A percentile compares a stretch with the other conserved stretches of the same genome.
Evolutionary conservation across 2,888 invertebrate genomes (phyloP).

Genomic region (Allolobophora icterica): DNA sequence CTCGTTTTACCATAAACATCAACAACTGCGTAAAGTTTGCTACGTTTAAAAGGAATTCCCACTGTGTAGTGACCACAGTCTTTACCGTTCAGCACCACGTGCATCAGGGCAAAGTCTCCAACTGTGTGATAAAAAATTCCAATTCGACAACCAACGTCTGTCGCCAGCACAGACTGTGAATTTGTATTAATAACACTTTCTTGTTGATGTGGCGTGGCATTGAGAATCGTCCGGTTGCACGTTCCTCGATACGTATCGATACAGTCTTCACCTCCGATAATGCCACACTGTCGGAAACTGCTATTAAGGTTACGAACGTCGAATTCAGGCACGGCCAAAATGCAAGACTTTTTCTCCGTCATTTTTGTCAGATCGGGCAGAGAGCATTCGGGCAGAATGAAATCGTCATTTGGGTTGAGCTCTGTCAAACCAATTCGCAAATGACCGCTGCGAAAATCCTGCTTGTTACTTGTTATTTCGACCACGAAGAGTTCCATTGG

Average conservation of each 20-base stretch:
- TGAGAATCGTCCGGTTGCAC: background rate
- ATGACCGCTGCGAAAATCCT: constrained; percentile 85
- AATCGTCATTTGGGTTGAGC: constrained; percentile 74
- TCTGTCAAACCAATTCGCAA: constrained; percentile 85
- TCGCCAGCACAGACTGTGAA: constrained; percentile 73
- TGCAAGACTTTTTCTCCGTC: constrained; percentile 81
- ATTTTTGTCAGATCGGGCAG: constrained; percentile 86
- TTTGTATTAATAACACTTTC: background rate
- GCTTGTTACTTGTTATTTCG: constrained; percentile 90
- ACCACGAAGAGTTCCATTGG: constrained; percentile 92
- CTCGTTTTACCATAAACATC: constrained; percentile 97
- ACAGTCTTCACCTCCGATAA: background rate
- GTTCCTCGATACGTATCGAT: background rate
- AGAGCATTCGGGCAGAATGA: constrained; percentile 82
- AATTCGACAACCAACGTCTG: constrained; percentile 87
- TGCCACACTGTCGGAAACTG: background rate
- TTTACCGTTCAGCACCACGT: constrained; percentile 93
- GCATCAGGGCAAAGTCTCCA: constrained; percentile 82
- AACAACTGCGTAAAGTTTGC: constrained; percentile 87
- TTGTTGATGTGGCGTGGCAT: background rate
- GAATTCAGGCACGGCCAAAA: constrained; percentile 85
- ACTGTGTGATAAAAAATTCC: constrained; percentile 83
- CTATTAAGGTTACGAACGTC: constrained; percentile 52
- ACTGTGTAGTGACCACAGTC: constrained; percentile 88
- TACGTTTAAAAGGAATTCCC: constrained; percentile 83